Conservation (phyloP, 2,797 vertebrate species). For the Chelon labrosus region DNA sequence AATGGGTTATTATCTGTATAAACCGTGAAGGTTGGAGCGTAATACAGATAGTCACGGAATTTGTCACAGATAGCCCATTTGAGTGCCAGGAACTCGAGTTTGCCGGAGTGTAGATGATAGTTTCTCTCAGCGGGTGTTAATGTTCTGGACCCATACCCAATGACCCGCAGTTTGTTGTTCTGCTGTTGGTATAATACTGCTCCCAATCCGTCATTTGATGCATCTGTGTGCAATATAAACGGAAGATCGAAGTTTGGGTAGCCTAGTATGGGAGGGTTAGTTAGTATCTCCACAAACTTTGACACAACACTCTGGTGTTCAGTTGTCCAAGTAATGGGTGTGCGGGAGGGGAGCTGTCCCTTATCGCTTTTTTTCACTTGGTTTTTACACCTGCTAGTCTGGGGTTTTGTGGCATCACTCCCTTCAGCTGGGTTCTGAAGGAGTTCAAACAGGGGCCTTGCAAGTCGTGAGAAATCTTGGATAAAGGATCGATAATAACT, state of each 20-base stretch:
- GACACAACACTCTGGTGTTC: too few species aligned
- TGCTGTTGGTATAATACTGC: neutral
- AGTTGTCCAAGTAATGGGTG: too few species aligned
- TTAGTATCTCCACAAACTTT: neutral
- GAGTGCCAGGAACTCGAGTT: slow-evolving; percentile 10
- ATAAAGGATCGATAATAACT: slow-evolving; percentile 3
- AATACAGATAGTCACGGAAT: neutral
- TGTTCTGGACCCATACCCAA: neutral
- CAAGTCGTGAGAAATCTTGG: slow-evolving; percentile 6
- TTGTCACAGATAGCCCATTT: slow-evolving; percentile 10
- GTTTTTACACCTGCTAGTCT: neutral
- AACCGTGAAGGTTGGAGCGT: too few species aligned
- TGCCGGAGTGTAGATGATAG: neutral
- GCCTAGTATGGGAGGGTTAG: neutral
- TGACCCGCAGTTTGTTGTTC: neutral
- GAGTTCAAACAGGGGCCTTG: neutral
- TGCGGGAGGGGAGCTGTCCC: too few species aligned
- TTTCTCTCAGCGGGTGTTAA: neutral
- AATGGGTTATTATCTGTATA: too few species aligned
- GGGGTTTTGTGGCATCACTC: too few species aligned
- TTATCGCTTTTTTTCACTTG: too few species aligned
- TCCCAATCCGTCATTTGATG: neutral
- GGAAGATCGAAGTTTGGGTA: neutral
- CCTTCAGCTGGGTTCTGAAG: neutral
- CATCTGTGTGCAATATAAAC: neutral